Base-by-base conservation (phyloP, 2,113 vertebrate genomes). In the Agapornis roseicollis region DNA sequence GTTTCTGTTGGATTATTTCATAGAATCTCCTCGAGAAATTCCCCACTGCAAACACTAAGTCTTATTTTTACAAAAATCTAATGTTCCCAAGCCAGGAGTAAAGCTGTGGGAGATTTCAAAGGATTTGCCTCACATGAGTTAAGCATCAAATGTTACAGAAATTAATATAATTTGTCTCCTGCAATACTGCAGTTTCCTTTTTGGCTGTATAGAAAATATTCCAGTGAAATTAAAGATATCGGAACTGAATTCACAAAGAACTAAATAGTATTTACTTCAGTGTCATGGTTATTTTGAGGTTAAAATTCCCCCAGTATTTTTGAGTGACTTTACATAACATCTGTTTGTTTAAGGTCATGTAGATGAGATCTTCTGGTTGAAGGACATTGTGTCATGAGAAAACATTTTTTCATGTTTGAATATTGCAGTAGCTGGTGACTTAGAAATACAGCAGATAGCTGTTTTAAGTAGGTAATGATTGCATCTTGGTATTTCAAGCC, bases 391-490 rank as follows among this genome's bases (percentile, higher is more conserved):
- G 79, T 94, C 95, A 96, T 85, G 89, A 80, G 58, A 95, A 63
- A 94, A 91, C 85, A 92, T 96, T 86, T 96, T 94, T 92, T 94
- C 60, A 22, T 71, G 64, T 84, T 93, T 96, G 93, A 86, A 88
- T 94, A 65, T 65, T 89, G 85, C 85, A 89, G 88, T 93, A 90
- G 88, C 80, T 88, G 44, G 65, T 90, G 88, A 88, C 69, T 78
- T 94, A 83, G 80, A 94, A 96, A 93, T 96, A 92, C 93, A 83
- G 76, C 0, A 2, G 94, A 96, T 94, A 95, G 77, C 85, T 95
- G 44, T 96, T 56, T 60, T 86, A 72, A 84, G 90, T 94, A 93
- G 72, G 84, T 92, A 96, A 96, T 95, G 85, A 70, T 92, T 91
- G 82, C 66, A 68, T 92, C 72, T 42, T 81, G 55, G 25, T 84